Evolutionary conservation across 2,113 vertebrate species (phyloP).

Genomic region (Salminus brasiliensis): DNA sequence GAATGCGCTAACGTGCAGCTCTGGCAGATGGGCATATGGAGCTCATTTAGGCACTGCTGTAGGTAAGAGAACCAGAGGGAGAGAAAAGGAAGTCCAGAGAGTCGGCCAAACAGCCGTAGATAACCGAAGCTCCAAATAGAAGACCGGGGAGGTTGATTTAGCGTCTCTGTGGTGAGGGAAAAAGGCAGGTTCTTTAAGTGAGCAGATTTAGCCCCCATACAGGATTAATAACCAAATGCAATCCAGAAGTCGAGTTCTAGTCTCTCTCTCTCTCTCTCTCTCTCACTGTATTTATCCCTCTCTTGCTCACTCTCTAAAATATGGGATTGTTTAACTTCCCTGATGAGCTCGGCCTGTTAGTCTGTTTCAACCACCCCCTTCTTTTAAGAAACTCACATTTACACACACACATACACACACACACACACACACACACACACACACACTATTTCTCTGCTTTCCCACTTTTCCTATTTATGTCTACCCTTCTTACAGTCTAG

Average conservation of each 20-base stretch:
- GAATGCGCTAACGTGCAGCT: constrained; percentile 58
- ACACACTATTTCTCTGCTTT: too few relatives aligned
- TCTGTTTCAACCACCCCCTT: background rate
- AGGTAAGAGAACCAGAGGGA: constrained; percentile 53
- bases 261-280: too few relatives aligned
- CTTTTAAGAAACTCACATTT: constrained; percentile 60
- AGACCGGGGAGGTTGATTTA: constrained; percentile 42
- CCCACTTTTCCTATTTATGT: too few relatives aligned
- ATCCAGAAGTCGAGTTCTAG: constrained; percentile 2
- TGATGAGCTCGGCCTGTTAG: constrained; percentile 66
- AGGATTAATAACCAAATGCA: constrained; percentile 42
- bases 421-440: constrained; percentile 50
- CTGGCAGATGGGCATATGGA: constrained; percentile 61
- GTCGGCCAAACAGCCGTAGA: constrained; percentile 47
- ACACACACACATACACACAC: constrained; percentile 25
- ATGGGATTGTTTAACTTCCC: constrained; percentile 66
- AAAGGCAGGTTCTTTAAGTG: constrained; percentile 41
- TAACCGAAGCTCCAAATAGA: constrained; percentile 52
- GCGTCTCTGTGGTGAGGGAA: constrained; percentile 34
- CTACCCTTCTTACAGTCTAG: too few relatives aligned
- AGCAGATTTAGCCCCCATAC: constrained; percentile 28
- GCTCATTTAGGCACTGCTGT: constrained; percentile 70
- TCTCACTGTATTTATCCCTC: background rate
- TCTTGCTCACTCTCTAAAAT: constrained; percentile 56
- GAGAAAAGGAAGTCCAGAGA: constrained; percentile 20